Conservation (phyloP, 2,797 vertebrate genomes). For the Poecile montanus region DNA sequence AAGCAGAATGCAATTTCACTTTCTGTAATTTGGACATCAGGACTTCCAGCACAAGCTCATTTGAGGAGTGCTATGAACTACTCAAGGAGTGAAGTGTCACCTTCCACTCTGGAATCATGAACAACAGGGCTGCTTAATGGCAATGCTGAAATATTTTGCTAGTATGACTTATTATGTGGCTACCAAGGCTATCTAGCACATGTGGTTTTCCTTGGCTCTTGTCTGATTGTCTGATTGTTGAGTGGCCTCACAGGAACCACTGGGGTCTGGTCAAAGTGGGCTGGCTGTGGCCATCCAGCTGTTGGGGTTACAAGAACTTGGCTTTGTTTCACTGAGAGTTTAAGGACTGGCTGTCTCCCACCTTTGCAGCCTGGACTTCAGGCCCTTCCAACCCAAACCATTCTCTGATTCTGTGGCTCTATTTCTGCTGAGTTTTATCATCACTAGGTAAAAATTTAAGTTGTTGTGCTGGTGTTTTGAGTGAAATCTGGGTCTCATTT, state of each 20-base stretch:
- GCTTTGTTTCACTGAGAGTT: not conserved
- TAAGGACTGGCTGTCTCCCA: not conserved
- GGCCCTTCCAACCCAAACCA: not conserved
- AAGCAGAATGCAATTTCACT: slow-evolving; percentile 13
- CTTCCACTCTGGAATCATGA: not conserved
- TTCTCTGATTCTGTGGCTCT: not conserved
- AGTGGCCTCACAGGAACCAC: not conserved
- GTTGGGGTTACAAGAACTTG: not conserved
- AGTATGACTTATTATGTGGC: not conserved
- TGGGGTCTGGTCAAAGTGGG: not conserved
- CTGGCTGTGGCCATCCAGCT: not conserved
- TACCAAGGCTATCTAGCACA: not conserved
- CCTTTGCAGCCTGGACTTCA: not conserved
- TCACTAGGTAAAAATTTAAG: not conserved
- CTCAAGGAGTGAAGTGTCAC: not conserved
- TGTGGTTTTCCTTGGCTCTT: not conserved
- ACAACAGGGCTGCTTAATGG: not conserved
- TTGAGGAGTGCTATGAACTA: not conserved
- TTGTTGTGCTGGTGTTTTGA: not conserved
- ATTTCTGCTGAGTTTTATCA: not conserved
- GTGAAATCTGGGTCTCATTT: not conserved
- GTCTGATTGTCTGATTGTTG: not conserved
- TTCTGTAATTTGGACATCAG: not conserved
- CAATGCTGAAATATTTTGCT: not conserved
- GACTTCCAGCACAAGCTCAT: not conserved